Conservation (phyloP, 92 coral and sea anemone genomes). For the Parazoanthus atlanticus region DNA sequence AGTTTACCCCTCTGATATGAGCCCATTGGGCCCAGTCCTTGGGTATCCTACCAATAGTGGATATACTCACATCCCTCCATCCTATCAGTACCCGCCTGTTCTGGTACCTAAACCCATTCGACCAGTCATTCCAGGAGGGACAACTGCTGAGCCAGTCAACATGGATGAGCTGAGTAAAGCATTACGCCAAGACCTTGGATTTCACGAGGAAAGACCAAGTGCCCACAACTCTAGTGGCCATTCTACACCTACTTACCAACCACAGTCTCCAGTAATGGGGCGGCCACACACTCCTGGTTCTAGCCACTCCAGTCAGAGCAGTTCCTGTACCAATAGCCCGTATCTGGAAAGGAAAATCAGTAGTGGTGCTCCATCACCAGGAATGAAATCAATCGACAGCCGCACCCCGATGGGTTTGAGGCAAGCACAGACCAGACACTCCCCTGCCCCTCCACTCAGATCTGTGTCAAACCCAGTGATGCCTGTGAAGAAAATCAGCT, state of each 20-base stretch:
- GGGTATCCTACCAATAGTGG: slow-evolving; percentile 4
- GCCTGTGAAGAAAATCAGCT: slow-evolving; percentile 25
- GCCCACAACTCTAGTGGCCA: slow-evolving; percentile 12
- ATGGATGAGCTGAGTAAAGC: slow-evolving; percentile 30
- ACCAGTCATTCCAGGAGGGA: slow-evolving; percentile 9
- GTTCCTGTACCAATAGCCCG: slow-evolving; percentile 36
- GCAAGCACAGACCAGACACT: slow-evolving; percentile 7
- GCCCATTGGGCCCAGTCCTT: background rate
- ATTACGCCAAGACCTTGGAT: slow-evolving; percentile 23
- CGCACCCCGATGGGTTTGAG: background rate
- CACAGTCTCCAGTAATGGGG: slow-evolving; percentile 21
- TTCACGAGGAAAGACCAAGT: background rate
- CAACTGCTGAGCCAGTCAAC: slow-evolving; percentile 9
- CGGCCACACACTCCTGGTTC: slow-evolving; percentile 37
- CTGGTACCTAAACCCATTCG: slow-evolving; percentile 25
- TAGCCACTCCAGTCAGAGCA: slow-evolving; percentile 29
- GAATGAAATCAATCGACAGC: background rate
- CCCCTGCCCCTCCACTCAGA: slow-evolving; percentile 29
- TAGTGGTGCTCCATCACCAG: slow-evolving; percentile 29
- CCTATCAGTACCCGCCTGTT: slow-evolving; percentile 37
- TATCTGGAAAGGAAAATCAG: slow-evolving; percentile 36
- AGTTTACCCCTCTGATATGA: slow-evolving; percentile 41
- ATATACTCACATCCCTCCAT: slow-evolving; percentile 11
- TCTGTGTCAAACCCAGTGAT: slow-evolving; percentile 38
- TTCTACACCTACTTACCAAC: slow-evolving; percentile 19